phyloP scores from a whole-genome alignment of 2,797 vertebrate species.

The Gymnopithys bicolor region DNA sequence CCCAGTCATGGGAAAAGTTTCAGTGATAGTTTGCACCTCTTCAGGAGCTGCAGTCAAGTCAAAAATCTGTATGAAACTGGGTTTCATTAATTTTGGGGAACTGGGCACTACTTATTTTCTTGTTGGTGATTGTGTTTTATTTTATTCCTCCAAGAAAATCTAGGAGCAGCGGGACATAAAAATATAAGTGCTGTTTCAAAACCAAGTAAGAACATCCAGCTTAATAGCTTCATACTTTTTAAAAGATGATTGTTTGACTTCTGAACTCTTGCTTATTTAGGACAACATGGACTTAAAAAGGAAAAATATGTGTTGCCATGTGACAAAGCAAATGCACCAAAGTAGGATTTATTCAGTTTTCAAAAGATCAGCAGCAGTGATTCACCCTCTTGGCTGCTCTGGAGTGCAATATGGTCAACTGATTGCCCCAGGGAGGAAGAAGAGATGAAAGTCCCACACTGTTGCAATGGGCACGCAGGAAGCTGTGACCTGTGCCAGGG shows the following conservation, averaged over 20 bases:
- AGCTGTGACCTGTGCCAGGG: neutral
- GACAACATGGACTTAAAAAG: neutral
- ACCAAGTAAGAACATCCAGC: neutral
- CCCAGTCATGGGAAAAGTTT: neutral
- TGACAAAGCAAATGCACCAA: constrained; percentile 14
- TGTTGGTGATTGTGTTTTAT: neutral
- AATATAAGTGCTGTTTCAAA: neutral
- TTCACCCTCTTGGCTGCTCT: constrained; percentile 21
- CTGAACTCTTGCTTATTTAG: constrained; percentile 24
- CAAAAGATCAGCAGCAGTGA: constrained; percentile 12
- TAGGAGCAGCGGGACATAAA: neutral
- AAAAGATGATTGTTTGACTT: neutral
- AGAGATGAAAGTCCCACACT: neutral
- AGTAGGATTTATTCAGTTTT: neutral
- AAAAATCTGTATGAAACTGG: neutral
- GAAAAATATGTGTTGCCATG: constrained; percentile 10
- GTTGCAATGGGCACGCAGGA: neutral
- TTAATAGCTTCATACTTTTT: neutral
- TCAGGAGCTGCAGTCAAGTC: neutral
- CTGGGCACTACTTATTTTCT: neutral
- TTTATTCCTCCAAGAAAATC: neutral
- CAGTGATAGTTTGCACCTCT: neutral
- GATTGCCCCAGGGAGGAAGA: neutral
- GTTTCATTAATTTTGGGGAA: neutral
- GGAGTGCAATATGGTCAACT: neutral